Evolutionary conservation across 2,113 vertebrate genomes (phyloP).

Genomic region (Axis porcinus): DNA sequence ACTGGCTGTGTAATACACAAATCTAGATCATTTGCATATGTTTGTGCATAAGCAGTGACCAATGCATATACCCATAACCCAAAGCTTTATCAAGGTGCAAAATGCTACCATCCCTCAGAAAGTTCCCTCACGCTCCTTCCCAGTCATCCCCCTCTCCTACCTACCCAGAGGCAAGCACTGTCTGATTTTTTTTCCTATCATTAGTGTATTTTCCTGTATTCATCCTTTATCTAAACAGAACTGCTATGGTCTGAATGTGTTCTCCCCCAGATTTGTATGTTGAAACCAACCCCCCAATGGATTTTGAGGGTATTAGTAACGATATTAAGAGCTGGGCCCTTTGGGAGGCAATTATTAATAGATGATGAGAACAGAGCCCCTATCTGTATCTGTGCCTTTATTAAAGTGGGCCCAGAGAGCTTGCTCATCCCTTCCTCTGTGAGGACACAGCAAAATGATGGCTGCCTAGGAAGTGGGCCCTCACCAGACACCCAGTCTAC

Average conservation of each 20-base stretch:
- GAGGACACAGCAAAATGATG: neutral
- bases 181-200: neutral
- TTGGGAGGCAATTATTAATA: neutral
- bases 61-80: neutral
- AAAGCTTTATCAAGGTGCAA: neutral
- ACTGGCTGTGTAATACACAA: neutral
- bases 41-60: neutral
- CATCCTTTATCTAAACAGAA: neutral
- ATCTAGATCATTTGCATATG: neutral
- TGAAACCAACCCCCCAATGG: neutral
- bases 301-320: neutral
- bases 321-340: neutral
- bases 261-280: neutral
- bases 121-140: neutral
- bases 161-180: neutral
- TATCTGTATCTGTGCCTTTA: neutral
- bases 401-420: neutral
- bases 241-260: neutral
- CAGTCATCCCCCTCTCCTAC: neutral
- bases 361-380: neutral
- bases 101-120: neutral
- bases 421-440: neutral
- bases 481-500: neutral
- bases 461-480: neutral
- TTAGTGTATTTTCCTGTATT: neutral